Conservation (phyloP, 1,140 invertebrate species). For the Holcopasites calliopsidis region DNA sequence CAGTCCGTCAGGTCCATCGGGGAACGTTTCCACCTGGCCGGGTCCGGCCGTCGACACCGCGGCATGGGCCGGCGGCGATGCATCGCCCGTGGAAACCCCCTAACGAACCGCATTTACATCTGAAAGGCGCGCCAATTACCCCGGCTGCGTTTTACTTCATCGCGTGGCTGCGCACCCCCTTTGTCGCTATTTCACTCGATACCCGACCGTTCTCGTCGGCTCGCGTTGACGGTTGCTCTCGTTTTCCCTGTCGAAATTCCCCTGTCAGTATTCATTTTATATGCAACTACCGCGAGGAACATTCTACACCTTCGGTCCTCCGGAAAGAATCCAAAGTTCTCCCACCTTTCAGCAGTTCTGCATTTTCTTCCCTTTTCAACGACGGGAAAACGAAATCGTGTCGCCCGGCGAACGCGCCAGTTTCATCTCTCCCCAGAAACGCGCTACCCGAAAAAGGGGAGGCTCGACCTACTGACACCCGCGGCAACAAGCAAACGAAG, state of each 20-base stretch:
- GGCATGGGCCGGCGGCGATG: slow-evolving; percentile 50
- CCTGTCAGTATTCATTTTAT: neutral
- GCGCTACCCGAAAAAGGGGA: neutral
- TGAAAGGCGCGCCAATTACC: slow-evolving; percentile 75
- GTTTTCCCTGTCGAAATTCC: neutral
- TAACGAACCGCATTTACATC: slow-evolving; percentile 76
- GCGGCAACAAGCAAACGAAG: neutral
- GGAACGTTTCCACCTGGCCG: slow-evolving; percentile 51
- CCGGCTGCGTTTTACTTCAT: slow-evolving; percentile 69
- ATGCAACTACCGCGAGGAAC: no score
- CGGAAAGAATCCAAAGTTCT: no score
- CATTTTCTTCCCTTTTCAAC: neutral
- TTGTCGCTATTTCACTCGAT: slow-evolving; percentile 28
- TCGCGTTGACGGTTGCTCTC: slow-evolving; percentile 30
- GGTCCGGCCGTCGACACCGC: slow-evolving; percentile 37
- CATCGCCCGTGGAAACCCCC: slow-evolving; percentile 61
- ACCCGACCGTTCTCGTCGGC: slow-evolving; percentile 46
- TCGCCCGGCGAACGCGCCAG: neutral
- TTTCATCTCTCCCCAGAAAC: neutral
- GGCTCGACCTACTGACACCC: slow-evolving; percentile 25
- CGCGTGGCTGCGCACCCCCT: slow-evolving; percentile 34
- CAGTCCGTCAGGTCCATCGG: slow-evolving; percentile 15
- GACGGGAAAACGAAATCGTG: no score
- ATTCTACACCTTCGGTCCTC: no score
- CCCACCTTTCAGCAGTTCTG: no score